Percentiles rank a stretch among this genome's conserved stretches.
phyloP scores from a whole-genome alignment of 2,113 vertebrate species.

The Salvelinus sp. region DNA sequence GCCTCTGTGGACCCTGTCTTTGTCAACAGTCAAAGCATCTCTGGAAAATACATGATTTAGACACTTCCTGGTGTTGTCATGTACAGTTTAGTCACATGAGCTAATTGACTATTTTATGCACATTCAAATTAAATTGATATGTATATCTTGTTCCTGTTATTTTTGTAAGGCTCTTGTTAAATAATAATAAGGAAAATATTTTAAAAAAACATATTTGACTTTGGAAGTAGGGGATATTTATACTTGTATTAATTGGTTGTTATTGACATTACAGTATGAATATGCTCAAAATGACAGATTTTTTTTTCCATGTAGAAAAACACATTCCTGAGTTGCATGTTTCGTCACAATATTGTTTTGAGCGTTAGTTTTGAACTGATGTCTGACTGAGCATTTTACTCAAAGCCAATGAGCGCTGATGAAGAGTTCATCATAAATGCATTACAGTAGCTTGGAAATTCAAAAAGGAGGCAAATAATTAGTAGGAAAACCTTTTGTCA shows the following conservation, averaged over 20 bases:
- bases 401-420: too few species aligned
- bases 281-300: too few species aligned
- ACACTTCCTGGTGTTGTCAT: constrained; percentile 5
- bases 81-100: constrained; percentile 42
- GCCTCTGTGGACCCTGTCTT: constrained; percentile 89
- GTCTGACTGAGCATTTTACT: too few species aligned
- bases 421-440: too few species aligned
- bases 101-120: constrained; percentile 59
- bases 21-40: constrained; percentile 81
- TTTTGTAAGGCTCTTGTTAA: constrained; percentile 68
- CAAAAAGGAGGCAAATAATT: too few species aligned
- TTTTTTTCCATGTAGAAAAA: too few species aligned
- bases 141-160: constrained; percentile 67
- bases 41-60: constrained; percentile 81
- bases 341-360: too few species aligned
- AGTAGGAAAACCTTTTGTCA: too few species aligned
- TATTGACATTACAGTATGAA: background rate
- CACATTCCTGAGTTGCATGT: too few species aligned
- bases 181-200: constrained; percentile 38
- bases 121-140: constrained; percentile 45
- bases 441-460: too few species aligned
- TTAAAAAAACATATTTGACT: constrained; percentile 34
- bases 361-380: too few species aligned
- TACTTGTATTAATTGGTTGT: constrained; percentile 32
- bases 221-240: constrained; percentile 47